Evolutionary conservation across 2,113 vertebrate genomes (phyloP), one percentile per base, ranked within the genome.

Genomic region (Ploceus nigricollis): DNA sequence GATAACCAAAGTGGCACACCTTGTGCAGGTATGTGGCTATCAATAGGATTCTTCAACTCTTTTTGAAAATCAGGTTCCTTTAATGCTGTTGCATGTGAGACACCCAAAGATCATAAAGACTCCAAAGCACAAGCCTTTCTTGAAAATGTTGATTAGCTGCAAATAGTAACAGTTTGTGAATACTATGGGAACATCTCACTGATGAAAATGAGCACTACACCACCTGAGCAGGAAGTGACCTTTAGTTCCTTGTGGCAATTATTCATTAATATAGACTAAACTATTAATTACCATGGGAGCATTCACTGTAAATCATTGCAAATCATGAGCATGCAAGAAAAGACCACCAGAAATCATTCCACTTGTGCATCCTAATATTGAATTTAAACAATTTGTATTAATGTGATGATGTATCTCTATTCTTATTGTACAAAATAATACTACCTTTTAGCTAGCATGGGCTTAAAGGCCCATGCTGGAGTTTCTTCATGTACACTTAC

Each of bases 181-280:
- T 25, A 31, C 33, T 51, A 27, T 15, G 18, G 15, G 23, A 93
- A 94, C 13, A 31, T 16, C 23, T 66, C 6, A 0, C 17, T 77
- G 58, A 89, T 53, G 35, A 83, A 90, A 90, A 82, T 82, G 30
- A 70, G 16, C 9, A 18, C 35, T 54, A 58, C 9, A 60, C 9
- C 35, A 72, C 54, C 63, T 83, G 76, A 87, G 50, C 61, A 87
- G 76, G 73, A 95, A 84, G 37, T 35, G 87, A 87, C 65, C 42
- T 93, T 95, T 9, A 75, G 22, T 81, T 96, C 72, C 91, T 37
- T 50, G 42, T 81, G 44, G 40, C 30, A 96, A 91, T 94, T 91
- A 85, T 65, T 88, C 70, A 72, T 85, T 90, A 85, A 80, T 48
- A 83, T 0, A 88, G 28, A 82, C 31, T 47, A 91, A 81, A 95